A percentile compares a stretch with the other conserved stretches of the same genome.
These are phyloP conservation scores for Morpho deidamia DNA, from an alignment of 2,888 invertebrate genomes.

Conservation along the genomic window DNA sequence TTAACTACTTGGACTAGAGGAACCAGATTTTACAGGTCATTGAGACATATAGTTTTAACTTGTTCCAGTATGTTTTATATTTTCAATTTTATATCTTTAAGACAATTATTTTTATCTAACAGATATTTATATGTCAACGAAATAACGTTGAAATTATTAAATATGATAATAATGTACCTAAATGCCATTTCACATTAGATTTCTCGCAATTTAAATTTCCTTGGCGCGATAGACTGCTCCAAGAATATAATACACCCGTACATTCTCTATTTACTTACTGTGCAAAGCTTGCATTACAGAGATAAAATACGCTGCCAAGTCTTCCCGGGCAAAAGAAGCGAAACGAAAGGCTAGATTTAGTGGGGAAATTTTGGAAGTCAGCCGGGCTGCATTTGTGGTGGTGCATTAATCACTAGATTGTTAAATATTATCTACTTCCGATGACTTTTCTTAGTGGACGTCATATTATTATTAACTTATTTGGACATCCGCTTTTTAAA, in stretches of 20 bases:
- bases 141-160: neutral
- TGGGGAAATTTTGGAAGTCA: constrained; percentile 75
- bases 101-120: no score
- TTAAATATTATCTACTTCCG: constrained; percentile 56
- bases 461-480: constrained; percentile 25
- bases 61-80: no score
- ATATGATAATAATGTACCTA: neutral
- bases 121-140: no score
- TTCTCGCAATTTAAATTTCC: constrained; percentile 6
- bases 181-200: constrained; percentile 17
- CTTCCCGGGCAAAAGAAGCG: constrained; percentile 69
- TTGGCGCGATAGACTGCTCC: constrained; percentile 15
- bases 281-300: constrained; percentile 66
- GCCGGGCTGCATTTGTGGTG: constrained; percentile 65
- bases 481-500: neutral
- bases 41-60: no score
- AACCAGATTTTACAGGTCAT: no score
- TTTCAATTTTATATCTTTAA: no score
- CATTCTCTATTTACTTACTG: constrained; percentile 62
- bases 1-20: no score
- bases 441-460: constrained; percentile 41
- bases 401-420: constrained; percentile 67
- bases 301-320: constrained; percentile 76
- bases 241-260: constrained; percentile 19
- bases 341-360: constrained; percentile 68